Evolutionary conservation across 1,140 invertebrate species (phyloP).

Genomic region (Nomia melanderi): DNA sequence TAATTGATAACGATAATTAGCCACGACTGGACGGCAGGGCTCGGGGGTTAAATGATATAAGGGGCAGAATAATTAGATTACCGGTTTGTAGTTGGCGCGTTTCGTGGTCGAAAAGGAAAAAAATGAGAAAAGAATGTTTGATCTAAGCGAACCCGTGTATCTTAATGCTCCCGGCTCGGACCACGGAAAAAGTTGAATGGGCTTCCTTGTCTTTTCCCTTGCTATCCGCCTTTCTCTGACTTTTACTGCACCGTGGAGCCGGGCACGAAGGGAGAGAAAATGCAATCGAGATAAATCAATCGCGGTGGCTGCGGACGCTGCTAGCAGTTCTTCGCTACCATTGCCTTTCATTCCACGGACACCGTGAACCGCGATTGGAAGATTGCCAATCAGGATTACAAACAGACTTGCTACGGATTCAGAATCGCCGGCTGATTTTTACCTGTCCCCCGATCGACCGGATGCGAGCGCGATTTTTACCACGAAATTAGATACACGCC

Average conservation of each 20-base stretch:
- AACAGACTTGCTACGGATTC: conserved; percentile 24
- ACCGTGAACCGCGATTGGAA: conserved; percentile 22
- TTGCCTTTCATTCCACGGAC: conserved; percentile 22
- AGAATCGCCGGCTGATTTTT: conserved; percentile 22
- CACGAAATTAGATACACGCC: conserved; percentile 25
- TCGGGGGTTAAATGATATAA: neutral
- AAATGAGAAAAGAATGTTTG: too few species aligned
- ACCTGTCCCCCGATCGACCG: conserved; percentile 1
- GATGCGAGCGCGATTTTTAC: conserved; percentile 28
- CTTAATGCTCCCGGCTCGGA: neutral
- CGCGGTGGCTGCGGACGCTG: conserved; percentile 14
- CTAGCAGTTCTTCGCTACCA: conserved; percentile 28
- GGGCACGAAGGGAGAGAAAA: conserved; percentile 16
- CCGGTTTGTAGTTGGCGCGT: conserved; percentile 34
- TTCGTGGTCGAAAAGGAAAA: neutral
- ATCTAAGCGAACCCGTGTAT: conserved; percentile 1
- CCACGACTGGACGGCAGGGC: neutral
- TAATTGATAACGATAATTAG: conserved; percentile 34
- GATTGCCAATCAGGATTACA: conserved; percentile 40
- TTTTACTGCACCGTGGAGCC: neutral
- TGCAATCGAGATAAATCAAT: conserved; percentile 50
- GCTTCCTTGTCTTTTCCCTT: neutral
- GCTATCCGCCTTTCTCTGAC: too few species aligned
- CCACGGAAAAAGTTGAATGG: conserved; percentile 24
- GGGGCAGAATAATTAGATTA: conserved; percentile 35